A percentile compares a stretch with the other conserved stretches of the same genome.
Evolutionary conservation across 2,888 invertebrate species (phyloP).

Genomic region (Heterodera filipjevi): DNA sequence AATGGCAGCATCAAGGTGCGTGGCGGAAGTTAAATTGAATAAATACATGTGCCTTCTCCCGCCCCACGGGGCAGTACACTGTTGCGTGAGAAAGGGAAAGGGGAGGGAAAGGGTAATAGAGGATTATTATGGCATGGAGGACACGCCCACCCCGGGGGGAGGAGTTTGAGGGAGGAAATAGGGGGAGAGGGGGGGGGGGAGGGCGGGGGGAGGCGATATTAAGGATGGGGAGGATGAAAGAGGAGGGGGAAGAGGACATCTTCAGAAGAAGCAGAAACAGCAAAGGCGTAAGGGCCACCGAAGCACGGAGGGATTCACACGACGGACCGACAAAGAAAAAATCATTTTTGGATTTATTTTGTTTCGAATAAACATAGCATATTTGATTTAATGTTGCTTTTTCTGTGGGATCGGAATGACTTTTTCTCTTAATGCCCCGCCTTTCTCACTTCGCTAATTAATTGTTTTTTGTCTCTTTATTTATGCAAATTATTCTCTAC

Average conservation of each 20-base stretch:
- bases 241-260: not conserved
- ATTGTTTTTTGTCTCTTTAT: slow-evolving; percentile 1
- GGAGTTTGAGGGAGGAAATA: not conserved
- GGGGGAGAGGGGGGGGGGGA: not conserved
- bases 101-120: not conserved
- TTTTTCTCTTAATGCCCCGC: not conserved
- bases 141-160: slow-evolving; percentile 11
- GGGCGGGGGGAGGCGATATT: not conserved
- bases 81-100: not conserved
- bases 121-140: not conserved
- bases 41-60: not conserved
- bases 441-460: not conserved
- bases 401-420: not conserved
- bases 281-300: too few species aligned
- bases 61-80: not conserved
- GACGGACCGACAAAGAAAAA: too few species aligned
- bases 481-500: not conserved
- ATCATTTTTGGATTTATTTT: too few species aligned
- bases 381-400: not conserved
- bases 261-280: not conserved
- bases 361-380: too few species aligned
- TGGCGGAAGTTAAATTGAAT: slow-evolving; percentile 6
- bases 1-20: not conserved
- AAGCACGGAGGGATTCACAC: too few species aligned
- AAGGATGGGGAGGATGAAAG: not conserved